Evolutionary conservation across 1,140 invertebrate genomes (phyloP).

Genomic region (Zaprionus vittiger): DNA sequence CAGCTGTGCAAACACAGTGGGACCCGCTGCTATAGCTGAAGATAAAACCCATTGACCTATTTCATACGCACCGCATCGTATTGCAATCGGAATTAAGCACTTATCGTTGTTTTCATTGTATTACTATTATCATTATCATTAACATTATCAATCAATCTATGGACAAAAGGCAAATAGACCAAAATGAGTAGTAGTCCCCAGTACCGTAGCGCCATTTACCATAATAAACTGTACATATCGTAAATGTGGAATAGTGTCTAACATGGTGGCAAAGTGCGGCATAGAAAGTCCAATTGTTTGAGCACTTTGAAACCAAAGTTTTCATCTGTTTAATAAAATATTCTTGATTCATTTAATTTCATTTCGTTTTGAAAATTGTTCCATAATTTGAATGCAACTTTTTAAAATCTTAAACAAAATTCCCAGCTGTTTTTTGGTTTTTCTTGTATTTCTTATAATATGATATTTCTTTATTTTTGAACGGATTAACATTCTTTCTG

Average conservation of each 20-base stretch:
- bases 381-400: neutral
- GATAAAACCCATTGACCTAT: constrained; percentile 77
- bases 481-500: too few species aligned
- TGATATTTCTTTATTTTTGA: neutral
- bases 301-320: neutral
- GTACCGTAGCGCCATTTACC: neutral
- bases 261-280: neutral
- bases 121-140: constrained; percentile 58
- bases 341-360: too few species aligned
- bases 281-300: neutral
- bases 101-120: constrained; percentile 4
- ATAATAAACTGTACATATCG: constrained; percentile 9
- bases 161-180: constrained; percentile 47
- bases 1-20: constrained; percentile 68
- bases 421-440: too few species aligned
- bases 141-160: constrained; percentile 77
- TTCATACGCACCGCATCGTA: constrained; percentile 48
- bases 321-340: neutral
- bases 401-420: neutral
- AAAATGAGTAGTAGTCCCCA: neutral
- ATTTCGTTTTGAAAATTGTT: neutral
- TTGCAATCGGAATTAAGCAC: constrained; percentile 45
- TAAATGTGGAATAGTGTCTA: neutral
- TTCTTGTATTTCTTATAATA: neutral
- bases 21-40: constrained; percentile 16